Evolutionary conservation across 1,140 invertebrate species (phyloP).

Genomic region (Acromyrmex echinatior): DNA sequence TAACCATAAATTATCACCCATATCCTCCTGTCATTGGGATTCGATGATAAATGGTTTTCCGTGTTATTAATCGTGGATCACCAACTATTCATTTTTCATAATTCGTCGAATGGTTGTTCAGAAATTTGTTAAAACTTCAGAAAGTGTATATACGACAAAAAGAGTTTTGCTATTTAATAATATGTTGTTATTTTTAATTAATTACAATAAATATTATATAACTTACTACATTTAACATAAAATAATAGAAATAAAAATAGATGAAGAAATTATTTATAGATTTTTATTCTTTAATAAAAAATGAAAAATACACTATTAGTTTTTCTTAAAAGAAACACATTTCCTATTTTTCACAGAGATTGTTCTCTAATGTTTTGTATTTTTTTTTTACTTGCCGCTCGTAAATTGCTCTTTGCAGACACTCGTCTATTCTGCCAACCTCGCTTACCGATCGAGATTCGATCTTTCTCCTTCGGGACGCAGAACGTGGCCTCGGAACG

Average conservation of each 20-base stretch:
- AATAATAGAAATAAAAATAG: conserved; percentile 7
- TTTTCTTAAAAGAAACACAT: not conserved
- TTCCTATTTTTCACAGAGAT: conserved; percentile 34
- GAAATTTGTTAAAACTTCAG: conserved; percentile 34
- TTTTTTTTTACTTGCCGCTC: conserved; percentile 18
- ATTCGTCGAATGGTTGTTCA: conserved; percentile 33
- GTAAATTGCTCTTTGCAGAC: conserved; percentile 70
- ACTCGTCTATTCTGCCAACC: conserved; percentile 70
- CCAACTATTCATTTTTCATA: conserved; percentile 60
- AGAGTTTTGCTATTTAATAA: not conserved
- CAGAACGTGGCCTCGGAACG: conserved; percentile 71
- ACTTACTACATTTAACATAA: not conserved
- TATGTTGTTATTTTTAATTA: not conserved
- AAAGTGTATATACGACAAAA: not conserved
- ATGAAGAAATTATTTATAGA: not conserved
- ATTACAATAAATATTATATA: not conserved
- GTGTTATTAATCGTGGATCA: conserved; percentile 57
- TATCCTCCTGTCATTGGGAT: conserved; percentile 50
- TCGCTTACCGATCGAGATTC: conserved; percentile 79
- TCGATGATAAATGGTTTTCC: conserved; percentile 45
- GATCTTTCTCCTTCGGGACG: conserved; percentile 74
- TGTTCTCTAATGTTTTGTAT: conserved; percentile 14
- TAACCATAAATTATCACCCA: conserved; percentile 51
- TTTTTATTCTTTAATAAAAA: not conserved
- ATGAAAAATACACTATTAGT: not conserved